Evolutionary conservation across 2,888 invertebrate species (phyloP).

Genomic region (Cotesia congregata): DNA sequence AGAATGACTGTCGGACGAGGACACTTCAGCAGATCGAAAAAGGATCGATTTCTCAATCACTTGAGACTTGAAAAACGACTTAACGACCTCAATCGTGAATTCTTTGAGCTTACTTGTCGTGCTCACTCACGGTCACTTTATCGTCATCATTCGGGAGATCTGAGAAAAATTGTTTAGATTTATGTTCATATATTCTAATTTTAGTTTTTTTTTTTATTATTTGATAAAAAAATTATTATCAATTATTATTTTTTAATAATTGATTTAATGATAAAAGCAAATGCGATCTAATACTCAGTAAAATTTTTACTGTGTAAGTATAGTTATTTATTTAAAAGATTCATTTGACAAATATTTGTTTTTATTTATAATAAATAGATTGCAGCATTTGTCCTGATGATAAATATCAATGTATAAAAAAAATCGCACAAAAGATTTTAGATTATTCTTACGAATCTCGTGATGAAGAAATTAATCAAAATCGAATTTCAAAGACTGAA

Average conservation of each 20-base stretch:
- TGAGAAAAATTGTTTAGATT: slow-evolving; percentile 49
- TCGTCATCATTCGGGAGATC: slow-evolving; percentile 54
- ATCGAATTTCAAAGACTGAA: slow-evolving; percentile 41
- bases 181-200: no score
- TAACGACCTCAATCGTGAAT: slow-evolving; percentile 59
- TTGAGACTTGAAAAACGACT: slow-evolving; percentile 61
- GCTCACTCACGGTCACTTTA: slow-evolving; percentile 48
- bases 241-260: background rate
- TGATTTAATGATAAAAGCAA: background rate
- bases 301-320: background rate
- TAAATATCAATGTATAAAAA: slow-evolving; percentile 8
- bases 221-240: background rate
- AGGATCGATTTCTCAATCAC: slow-evolving; percentile 62
- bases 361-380: background rate
- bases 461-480: background rate
- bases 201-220: background rate
- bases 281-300: background rate
- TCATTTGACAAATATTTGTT: background rate
- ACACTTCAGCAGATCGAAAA: slow-evolving; percentile 61
- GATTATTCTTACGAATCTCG: slow-evolving; percentile 5
- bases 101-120: slow-evolving; percentile 54
- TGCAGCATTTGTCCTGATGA: background rate
- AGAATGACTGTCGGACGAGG: slow-evolving; percentile 61
- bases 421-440: slow-evolving; percentile 10
- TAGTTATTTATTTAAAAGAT: slow-evolving; percentile 12